These are phyloP conservation scores for Ovibos moschatus DNA, from an alignment of 2,113 vertebrate species.

Conservation along the genomic window DNA sequence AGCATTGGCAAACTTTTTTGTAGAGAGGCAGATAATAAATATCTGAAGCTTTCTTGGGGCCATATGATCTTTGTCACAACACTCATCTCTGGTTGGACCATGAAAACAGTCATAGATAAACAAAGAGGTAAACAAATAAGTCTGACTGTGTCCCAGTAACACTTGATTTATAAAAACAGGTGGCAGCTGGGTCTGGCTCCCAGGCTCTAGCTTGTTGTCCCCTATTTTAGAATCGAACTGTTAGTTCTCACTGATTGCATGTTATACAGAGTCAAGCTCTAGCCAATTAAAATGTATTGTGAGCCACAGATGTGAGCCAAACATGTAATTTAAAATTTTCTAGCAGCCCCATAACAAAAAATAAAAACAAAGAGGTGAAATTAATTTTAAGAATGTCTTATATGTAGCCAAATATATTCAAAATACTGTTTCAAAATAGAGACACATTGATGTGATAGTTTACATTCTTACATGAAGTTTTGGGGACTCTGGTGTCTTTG, in stretches of 20 bases:
- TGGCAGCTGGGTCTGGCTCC: neutral
- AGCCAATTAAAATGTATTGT: neutral
- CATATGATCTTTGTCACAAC: neutral
- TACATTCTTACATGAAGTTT: neutral
- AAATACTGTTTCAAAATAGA: neutral
- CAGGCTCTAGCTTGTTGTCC: neutral
- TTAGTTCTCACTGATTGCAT: neutral
- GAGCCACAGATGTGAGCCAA: neutral
- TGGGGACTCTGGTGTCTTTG: neutral
- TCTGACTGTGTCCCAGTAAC: neutral
- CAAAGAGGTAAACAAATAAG: neutral
- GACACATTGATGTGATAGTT: neutral
- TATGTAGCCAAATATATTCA: neutral
- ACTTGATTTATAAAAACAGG: neutral
- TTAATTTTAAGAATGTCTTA: neutral
- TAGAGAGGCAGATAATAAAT: neutral
- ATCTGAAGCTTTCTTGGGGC: neutral
- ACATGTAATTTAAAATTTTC: neutral
- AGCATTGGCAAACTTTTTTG: neutral
- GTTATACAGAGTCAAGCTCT: neutral
- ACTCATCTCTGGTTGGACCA: neutral
- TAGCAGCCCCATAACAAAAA: neutral
- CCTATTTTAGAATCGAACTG: neutral
- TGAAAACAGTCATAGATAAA: neutral
- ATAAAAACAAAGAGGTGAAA: neutral